Conservation (phyloP, 2,888 invertebrate genomes). For the Drosophila mettleri region DNA sequence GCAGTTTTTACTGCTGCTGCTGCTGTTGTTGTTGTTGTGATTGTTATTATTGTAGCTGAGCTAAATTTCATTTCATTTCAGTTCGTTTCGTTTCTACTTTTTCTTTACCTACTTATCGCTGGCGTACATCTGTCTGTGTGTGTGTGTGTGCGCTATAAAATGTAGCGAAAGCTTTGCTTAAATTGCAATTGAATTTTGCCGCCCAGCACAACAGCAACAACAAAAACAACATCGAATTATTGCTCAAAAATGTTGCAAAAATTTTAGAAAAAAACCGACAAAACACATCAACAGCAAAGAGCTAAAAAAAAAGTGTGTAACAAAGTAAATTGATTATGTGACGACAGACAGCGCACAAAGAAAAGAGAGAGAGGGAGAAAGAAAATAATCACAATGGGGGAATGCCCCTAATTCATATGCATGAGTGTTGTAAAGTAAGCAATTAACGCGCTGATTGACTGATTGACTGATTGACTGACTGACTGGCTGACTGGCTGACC, state of each 20-base stretch:
- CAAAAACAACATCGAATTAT: conserved; percentile 39
- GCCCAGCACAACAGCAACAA: conserved; percentile 31
- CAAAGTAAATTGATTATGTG: conserved; percentile 55
- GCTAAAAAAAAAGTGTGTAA: conserved; percentile 41
- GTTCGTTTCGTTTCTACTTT: conserved; percentile 28
- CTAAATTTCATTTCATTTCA: conserved; percentile 29
- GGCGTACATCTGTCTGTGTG: not conserved
- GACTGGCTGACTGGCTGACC: conserved; percentile 36
- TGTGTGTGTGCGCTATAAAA: conserved; percentile 21
- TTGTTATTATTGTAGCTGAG: conserved; percentile 28
- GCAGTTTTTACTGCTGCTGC: conserved; percentile 8
- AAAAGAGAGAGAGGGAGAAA: not conserved
- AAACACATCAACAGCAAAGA: conserved; percentile 2
- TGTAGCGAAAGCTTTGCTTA: conserved; percentile 67
- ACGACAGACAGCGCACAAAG: conserved; percentile 32
- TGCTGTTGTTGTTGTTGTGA: conserved; percentile 22
- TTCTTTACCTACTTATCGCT: conserved; percentile 29
- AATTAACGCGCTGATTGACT: conserved; percentile 46
- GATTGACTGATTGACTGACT: conserved; percentile 33
- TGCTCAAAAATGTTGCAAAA: conserved; percentile 57
- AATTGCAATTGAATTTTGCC: conserved; percentile 64
- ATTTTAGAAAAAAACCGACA: conserved; percentile 48
- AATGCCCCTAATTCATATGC: conserved; percentile 20
- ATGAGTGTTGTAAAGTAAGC: conserved; percentile 29
- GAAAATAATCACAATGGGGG: conserved; percentile 17